phyloP scores from a whole-genome alignment of 2,113 vertebrate genomes.

The Sitta europaea region DNA sequence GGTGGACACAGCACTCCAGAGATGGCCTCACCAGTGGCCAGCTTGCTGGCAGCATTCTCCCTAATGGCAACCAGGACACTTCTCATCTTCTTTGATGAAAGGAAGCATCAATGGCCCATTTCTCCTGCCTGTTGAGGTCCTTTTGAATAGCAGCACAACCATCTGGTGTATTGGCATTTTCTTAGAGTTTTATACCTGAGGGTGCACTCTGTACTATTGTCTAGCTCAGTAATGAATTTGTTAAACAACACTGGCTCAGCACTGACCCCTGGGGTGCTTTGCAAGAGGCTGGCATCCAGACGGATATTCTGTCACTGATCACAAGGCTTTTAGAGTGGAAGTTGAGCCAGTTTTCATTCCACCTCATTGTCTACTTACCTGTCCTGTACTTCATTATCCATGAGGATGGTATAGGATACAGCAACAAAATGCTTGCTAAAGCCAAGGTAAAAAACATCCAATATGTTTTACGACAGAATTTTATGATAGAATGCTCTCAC shows the following conservation, averaged over 20 bases:
- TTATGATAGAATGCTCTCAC: not conserved
- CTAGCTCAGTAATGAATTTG: not conserved
- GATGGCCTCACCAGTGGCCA: not conserved
- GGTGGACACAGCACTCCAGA: not conserved
- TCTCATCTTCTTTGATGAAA: not conserved
- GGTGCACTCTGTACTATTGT: not conserved
- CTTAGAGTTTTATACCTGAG: not conserved
- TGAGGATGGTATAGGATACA: not conserved
- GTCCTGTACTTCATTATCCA: not conserved
- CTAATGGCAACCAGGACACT: not conserved
- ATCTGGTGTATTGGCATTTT: not conserved
- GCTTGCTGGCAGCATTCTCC: not conserved
- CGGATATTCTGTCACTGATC: not conserved
- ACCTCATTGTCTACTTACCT: not conserved
- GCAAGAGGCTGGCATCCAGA: not conserved
- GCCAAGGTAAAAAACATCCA: not conserved
- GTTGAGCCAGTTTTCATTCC: not conserved
- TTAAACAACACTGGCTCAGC: not conserved
- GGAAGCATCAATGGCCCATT: not conserved
- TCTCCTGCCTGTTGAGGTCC: not conserved
- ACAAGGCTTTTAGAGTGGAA: not conserved
- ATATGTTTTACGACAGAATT: not conserved
- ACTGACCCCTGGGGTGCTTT: not conserved
- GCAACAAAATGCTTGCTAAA: not conserved
- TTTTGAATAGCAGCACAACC: not conserved